phyloP scores from a whole-genome alignment of 2,113 vertebrate genomes.

The Corythoichthys haematopterus region DNA sequence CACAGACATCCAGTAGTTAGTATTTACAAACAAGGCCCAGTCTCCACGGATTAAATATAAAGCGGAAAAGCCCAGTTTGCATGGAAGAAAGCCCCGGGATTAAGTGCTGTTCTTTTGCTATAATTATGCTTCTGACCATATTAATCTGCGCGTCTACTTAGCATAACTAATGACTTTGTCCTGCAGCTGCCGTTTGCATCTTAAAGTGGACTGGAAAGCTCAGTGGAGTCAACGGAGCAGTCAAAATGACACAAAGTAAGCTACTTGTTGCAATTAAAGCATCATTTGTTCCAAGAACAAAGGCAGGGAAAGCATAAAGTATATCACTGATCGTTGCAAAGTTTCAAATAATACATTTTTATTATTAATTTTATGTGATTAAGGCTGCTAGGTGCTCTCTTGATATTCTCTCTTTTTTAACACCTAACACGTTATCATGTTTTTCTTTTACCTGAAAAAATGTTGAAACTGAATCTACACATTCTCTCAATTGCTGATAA shows the following conservation, averaged over 20 bases:
- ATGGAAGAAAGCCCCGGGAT: constrained; percentile 44
- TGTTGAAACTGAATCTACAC: too few relatives aligned
- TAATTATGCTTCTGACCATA: constrained; percentile 51
- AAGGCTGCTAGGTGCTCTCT: background rate
- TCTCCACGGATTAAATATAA: constrained; percentile 20
- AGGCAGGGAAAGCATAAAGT: background rate
- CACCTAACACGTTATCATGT: too few relatives aligned
- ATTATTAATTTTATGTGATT: background rate
- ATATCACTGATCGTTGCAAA: background rate
- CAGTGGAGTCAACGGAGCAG: constrained; percentile 22
- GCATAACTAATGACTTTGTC: constrained; percentile 53
- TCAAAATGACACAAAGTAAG: constrained; percentile 12
- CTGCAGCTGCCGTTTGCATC: constrained; percentile 38
- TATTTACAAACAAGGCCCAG: constrained; percentile 14
- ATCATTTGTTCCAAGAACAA: background rate
- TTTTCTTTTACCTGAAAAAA: too few relatives aligned
- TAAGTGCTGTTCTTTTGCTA: constrained; percentile 49
- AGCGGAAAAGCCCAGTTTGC: constrained; percentile 18
- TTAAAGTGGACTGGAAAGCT: constrained; percentile 30
- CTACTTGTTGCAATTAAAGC: background rate
- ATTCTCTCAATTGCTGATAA: too few relatives aligned
- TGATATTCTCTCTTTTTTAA: background rate
- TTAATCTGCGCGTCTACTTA: constrained; percentile 56
- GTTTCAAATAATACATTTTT: background rate
- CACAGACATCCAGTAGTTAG: constrained; percentile 1